Conservation (phyloP, 2,888 invertebrate genomes). For the Notodonta dromedarius region DNA sequence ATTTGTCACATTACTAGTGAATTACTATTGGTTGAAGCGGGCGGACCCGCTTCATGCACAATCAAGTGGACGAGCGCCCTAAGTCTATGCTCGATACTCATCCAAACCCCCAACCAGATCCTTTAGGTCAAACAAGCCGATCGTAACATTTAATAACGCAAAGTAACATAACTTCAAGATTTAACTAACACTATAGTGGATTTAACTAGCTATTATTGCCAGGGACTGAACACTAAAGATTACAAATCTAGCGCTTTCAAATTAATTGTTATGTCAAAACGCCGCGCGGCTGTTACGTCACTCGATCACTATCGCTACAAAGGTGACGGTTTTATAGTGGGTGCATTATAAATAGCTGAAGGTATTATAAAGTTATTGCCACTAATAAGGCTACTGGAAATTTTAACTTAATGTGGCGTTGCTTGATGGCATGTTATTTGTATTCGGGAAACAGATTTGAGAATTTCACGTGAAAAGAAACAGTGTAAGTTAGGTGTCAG, state of each 20-base stretch:
- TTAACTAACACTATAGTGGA: neutral
- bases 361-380: constrained; percentile 13
- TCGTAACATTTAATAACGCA: too few species aligned
- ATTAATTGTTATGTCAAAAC: constrained; percentile 2
- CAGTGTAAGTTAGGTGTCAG: too few species aligned
- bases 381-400: constrained; percentile 9
- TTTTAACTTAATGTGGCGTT: constrained; percentile 7
- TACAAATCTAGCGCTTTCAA: neutral
- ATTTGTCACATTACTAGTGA: too few species aligned
- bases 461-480: too few species aligned
- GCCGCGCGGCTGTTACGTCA: neutral
- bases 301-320: constrained; percentile 10
- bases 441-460: neutral
- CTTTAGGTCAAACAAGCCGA: too few species aligned
- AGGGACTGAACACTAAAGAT: neutral
- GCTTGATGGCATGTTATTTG: neutral
- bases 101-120: too few species aligned
- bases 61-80: too few species aligned
- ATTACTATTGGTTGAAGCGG: too few species aligned
- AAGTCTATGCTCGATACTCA: too few species aligned
- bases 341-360: constrained; percentile 14
- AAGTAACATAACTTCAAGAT: neutral
- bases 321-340: constrained; percentile 13
- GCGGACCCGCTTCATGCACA: too few species aligned
- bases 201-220: neutral